These are phyloP conservation scores for Resseliella maxima DNA, from an alignment of 2,888 invertebrate species.

Conservation along the genomic window DNA sequence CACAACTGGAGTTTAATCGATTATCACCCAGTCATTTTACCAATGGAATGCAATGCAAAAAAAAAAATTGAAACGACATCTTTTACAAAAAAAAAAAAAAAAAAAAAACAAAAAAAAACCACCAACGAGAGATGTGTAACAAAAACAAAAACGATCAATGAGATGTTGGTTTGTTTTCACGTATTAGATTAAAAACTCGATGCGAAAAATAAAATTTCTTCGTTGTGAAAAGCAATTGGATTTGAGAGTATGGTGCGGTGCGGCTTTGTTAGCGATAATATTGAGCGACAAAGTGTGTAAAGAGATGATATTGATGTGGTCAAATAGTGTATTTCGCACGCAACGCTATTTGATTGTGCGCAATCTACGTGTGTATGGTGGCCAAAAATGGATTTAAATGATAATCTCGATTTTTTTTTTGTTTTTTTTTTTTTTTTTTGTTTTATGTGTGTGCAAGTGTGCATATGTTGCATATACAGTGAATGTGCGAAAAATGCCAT, in stretches of 20 bases:
- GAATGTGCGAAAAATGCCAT: constrained; percentile 10
- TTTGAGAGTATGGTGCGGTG: too few species aligned
- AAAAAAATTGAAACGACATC: not conserved
- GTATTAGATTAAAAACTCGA: constrained; percentile 5
- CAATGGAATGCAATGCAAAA: not conserved
- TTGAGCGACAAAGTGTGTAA: constrained; percentile 15
- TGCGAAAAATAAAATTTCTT: not conserved
- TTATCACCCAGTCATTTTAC: not conserved
- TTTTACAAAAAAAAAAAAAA: not conserved
- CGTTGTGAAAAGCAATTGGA: not conserved
- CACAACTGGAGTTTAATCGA: constrained; percentile 38
- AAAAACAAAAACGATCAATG: not conserved
- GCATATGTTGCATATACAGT: not conserved
- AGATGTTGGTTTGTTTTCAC: constrained; percentile 39
- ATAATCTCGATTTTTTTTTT: not conserved
- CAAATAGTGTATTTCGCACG: constrained; percentile 25
- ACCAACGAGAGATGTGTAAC: too few species aligned
- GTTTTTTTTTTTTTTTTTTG: too few species aligned
- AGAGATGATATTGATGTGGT: constrained; percentile 53
- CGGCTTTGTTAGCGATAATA: not conserved
- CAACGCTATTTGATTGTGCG: not conserved
- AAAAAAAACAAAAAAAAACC: not conserved
- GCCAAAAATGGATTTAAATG: not conserved
- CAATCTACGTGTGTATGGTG: not conserved
- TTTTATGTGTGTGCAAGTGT: not conserved